Evolutionary conservation across 2,888 invertebrate species (phyloP).

Genomic region (Zygogramma bicolorata): DNA sequence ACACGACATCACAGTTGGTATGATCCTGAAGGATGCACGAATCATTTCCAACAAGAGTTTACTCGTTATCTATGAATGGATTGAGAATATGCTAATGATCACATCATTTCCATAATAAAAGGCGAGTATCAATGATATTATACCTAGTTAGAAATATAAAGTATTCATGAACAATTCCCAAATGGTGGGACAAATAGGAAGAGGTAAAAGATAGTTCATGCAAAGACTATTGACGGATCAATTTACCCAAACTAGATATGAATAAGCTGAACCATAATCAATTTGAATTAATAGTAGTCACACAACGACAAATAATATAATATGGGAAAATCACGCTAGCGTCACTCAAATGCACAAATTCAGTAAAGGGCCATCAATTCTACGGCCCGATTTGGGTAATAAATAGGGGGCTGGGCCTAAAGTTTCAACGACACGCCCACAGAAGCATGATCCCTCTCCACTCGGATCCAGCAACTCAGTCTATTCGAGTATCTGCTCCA

Average conservation of each 20-base stretch:
- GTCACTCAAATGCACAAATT: slow-evolving; percentile 54
- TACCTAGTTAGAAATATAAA: too few species aligned
- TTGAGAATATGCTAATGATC: too few species aligned
- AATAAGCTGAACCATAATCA: slow-evolving; percentile 52
- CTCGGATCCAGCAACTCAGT: slow-evolving; percentile 48
- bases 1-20: too few species aligned
- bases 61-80: too few species aligned
- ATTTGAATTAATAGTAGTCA: slow-evolving; percentile 60
- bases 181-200: slow-evolving; percentile 27
- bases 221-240: slow-evolving; percentile 14
- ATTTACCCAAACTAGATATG: neutral
- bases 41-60: too few species aligned
- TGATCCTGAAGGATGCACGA: too few species aligned
- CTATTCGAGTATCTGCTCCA: slow-evolving; percentile 45
- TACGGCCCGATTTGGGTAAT: slow-evolving; percentile 56
- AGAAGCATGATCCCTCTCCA: slow-evolving; percentile 55
- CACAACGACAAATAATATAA: slow-evolving; percentile 62
- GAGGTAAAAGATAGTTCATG: slow-evolving; percentile 29
- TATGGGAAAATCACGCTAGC: slow-evolving; percentile 60
- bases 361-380: slow-evolving; percentile 57
- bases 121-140: too few species aligned
- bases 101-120: too few species aligned
- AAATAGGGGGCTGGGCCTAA: slow-evolving; percentile 54
- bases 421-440: slow-evolving; percentile 48
- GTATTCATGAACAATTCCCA: too few species aligned